Base-by-base conservation (phyloP, 2,888 invertebrate genomes). In the Hypomecis punctinalis region DNA sequence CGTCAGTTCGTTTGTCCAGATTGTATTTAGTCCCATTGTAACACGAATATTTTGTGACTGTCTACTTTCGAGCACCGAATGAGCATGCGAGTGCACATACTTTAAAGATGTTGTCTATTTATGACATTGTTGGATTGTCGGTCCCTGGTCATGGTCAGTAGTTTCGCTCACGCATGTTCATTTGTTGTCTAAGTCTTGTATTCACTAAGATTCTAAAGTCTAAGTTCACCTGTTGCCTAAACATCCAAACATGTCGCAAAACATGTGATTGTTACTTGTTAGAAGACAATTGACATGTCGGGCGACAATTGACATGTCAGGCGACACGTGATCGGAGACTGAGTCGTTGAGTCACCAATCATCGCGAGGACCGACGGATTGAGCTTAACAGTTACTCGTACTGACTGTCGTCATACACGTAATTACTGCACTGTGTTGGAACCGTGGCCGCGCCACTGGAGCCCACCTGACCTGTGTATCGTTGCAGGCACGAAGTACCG, bases 401-500 rank as follows among this genome's bases (percentile, higher is more conserved):
- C 59, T 64, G 48, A 46, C 35, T 46, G 13, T 39, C 54, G 52
- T 23, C 23, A 40, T 48, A 61, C 63, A 48, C 47, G 57, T 58
- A 61, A 52, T 47, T 43, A 54, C 53, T 65, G 68, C 68, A 70
- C 67, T 33, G 57, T 63, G 63, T 62, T 58, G 59, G 61, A 57
- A 62, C 51, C 45, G 61, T 60, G 51, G 66, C 66, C 55, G 61
- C 63, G 65, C 66, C 47, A 43, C 60, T 45, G 62, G 63, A 67
- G 53, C 61, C 51, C 69, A 88, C 88, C 91, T 92, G 90, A 92
- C 89, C 85, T 90, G 83, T 91, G 85, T 93, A 91, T 91, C 91
- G 89, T 93, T 93, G 90, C 97, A 98, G 98, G 96, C 99, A 99
- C 95, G 99, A 99, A 96, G 98, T 98, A 94, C 98, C 99, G 89